phyloP scores from a whole-genome alignment of 2,888 invertebrate genomes.

The Tipula helvola region DNA sequence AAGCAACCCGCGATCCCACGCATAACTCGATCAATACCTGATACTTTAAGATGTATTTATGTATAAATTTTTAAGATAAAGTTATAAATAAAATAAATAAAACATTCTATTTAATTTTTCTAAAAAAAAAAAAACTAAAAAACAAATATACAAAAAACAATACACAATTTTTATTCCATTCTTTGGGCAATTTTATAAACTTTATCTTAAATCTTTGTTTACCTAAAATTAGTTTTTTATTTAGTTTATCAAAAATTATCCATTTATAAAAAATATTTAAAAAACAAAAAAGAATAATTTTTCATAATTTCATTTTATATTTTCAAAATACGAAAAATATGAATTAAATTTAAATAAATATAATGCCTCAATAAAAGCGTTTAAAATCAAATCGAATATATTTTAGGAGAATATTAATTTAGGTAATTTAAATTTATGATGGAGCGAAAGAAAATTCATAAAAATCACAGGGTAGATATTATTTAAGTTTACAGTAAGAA shows the following conservation, averaged over 20 bases:
- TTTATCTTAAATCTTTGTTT: background rate
- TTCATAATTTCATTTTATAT: background rate
- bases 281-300: background rate
- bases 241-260: background rate
- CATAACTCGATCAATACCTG: background rate
- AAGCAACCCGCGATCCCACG: background rate
- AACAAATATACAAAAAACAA: background rate
- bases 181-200: background rate
- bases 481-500: background rate
- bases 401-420: background rate
- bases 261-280: background rate
- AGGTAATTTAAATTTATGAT: background rate
- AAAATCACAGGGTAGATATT: background rate
- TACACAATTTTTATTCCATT: background rate
- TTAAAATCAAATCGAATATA: background rate
- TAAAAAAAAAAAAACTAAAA: background rate
- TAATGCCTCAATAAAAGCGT: background rate
- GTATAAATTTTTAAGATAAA: background rate
- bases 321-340: background rate
- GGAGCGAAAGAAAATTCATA: background rate
- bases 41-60: background rate
- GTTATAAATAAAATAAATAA: background rate
- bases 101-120: background rate
- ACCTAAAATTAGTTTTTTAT: background rate
- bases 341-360: background rate